Conservation (phyloP, 2,113 vertebrate genomes). For the Paradisaea rubra region DNA sequence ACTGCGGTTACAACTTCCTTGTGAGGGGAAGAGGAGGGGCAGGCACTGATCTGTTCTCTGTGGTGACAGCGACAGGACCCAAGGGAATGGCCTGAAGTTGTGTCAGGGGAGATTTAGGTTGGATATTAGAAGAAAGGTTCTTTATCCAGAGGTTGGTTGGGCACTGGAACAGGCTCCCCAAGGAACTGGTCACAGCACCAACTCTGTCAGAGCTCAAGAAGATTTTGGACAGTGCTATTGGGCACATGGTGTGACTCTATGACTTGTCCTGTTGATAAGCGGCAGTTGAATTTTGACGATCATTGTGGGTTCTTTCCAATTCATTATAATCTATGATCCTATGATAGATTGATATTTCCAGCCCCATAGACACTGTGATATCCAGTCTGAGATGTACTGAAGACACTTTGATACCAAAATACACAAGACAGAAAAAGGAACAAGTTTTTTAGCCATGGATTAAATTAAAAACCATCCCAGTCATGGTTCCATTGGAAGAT, state of each 20-base stretch:
- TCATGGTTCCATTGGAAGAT: neutral
- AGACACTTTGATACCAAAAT: neutral
- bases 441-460: neutral
- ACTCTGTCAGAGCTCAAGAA: neutral
- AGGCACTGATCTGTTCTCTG: rapidly evolving
- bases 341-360: neutral
- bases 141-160: rapidly evolving
- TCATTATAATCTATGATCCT: neutral
- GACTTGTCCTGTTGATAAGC: neutral
- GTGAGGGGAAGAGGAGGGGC: neutral
- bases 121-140: neutral
- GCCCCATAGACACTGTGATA: neutral
- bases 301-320: neutral
- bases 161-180: neutral
- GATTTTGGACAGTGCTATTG: neutral
- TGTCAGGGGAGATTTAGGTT: neutral
- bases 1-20: rapidly evolving
- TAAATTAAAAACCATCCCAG: neutral
- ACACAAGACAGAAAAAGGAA: neutral
- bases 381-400: neutral
- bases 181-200: neutral
- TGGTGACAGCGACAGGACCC: rapidly evolving
- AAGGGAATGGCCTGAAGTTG: rapidly evolving
- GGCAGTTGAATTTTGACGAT: neutral
- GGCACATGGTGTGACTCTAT: neutral